phyloP scores from a whole-genome alignment of 2,888 invertebrate species.

The Trisateles emortualis region DNA sequence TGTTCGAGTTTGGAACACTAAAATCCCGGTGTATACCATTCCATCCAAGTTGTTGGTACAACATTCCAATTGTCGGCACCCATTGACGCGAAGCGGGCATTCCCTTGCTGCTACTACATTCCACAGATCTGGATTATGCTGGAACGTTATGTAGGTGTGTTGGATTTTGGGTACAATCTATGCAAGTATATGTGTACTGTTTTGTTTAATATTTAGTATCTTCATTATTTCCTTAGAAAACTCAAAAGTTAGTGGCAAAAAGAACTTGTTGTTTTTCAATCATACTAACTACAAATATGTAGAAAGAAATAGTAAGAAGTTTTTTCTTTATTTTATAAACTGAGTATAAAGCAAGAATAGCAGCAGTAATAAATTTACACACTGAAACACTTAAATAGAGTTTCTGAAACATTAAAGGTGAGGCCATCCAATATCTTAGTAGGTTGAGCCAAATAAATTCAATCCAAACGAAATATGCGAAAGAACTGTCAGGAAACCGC shows the following conservation, averaged over 20 bases:
- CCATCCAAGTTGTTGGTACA: slow-evolving; percentile 37
- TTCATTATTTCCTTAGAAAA: too few species aligned
- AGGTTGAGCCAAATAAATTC: slow-evolving; percentile 66
- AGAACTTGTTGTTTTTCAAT: too few species aligned
- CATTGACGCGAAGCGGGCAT: slow-evolving; percentile 52
- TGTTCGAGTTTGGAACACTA: slow-evolving; percentile 27
- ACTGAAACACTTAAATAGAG: slow-evolving; percentile 18
- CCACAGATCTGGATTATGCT: slow-evolving; percentile 31
- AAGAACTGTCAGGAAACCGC: slow-evolving; percentile 70
- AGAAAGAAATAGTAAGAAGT: too few species aligned
- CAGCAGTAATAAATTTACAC: background rate
- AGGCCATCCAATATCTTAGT: slow-evolving; percentile 53
- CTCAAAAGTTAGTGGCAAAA: too few species aligned
- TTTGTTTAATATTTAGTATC: background rate
- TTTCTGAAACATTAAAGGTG: slow-evolving; percentile 51
- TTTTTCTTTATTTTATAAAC: too few species aligned
- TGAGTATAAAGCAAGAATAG: too few species aligned
- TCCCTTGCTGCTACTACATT: slow-evolving; percentile 46
- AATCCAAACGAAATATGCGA: slow-evolving; percentile 69
- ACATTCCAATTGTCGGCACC: slow-evolving; percentile 58
- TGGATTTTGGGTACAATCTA: slow-evolving; percentile 24
- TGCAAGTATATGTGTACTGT: background rate
- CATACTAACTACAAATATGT: too few species aligned
- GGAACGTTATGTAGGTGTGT: slow-evolving; percentile 16
- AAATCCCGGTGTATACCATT: slow-evolving; percentile 33